A percentile compares a stretch with the other conserved stretches of the same genome.
Conservation (phyloP, 2,113 vertebrate genomes). For the Saccopteryx bilineata region DNA sequence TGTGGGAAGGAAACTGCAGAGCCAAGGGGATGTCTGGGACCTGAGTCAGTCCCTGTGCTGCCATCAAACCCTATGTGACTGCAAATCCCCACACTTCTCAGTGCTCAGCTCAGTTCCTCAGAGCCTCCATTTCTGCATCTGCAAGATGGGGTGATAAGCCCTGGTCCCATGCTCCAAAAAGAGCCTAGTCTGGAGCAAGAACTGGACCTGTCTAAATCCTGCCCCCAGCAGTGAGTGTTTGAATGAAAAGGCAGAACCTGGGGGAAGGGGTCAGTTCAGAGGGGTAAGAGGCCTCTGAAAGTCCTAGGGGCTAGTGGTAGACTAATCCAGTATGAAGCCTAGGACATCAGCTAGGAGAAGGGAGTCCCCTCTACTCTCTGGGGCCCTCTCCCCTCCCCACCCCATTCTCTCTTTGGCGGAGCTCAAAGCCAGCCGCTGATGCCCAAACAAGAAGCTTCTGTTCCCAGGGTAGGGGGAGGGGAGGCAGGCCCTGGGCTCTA, state of each 20-base stretch:
- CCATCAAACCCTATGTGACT: not conserved
- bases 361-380: conserved; percentile 72
- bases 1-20: not conserved
- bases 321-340: not conserved
- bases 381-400: conserved; percentile 89
- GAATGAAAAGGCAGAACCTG: not conserved
- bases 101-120: not conserved
- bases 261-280: not conserved
- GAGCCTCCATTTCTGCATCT: conserved; percentile 46
- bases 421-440: conserved; percentile 81
- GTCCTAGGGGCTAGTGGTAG: not conserved
- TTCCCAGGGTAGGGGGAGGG: conserved; percentile 81
- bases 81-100: not conserved
- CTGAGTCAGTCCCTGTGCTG: not conserved
- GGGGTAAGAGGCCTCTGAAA: not conserved
- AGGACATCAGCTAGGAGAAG: conserved; percentile 78
- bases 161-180: not conserved
- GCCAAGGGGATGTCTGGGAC: not conserved
- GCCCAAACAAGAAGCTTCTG: conserved; percentile 84
- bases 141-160: not conserved
- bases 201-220: not conserved
- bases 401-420: conserved; percentile 73
- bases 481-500: conserved; percentile 71
- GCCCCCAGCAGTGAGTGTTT: not conserved
- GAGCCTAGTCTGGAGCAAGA: not conserved